Evolutionary conservation across 1,140 invertebrate species (phyloP).

Genomic region (Ceratoteleas bidentatus): DNA sequence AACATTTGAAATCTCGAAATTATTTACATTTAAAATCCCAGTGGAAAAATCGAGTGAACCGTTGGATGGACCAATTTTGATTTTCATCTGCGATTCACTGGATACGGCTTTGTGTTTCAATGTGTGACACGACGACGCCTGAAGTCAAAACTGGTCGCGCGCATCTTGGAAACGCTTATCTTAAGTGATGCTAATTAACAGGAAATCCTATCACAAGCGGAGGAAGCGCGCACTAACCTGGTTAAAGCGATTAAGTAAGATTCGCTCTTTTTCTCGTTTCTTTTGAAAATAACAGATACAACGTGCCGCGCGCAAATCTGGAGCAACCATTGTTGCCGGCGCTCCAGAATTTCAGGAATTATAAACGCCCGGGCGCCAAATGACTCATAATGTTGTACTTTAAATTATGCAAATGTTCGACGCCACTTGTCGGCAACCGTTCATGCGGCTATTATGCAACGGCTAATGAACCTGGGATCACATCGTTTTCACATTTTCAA

Average conservation of each 20-base stretch:
- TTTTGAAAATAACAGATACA: slow-evolving; percentile 59
- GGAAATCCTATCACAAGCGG: slow-evolving; percentile 54
- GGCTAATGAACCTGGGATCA: slow-evolving; percentile 2
- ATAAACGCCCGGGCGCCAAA: slow-evolving; percentile 44
- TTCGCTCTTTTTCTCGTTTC: slow-evolving; percentile 58
- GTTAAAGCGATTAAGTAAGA: slow-evolving; percentile 61
- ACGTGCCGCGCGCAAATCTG: slow-evolving; percentile 50
- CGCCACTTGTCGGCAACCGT: slow-evolving; percentile 4
- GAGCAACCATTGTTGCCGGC: slow-evolving; percentile 49
- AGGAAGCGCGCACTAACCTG: slow-evolving; percentile 59
- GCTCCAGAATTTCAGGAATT: slow-evolving; percentile 59
- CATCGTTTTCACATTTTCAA: neutral
- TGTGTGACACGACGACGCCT: neutral
- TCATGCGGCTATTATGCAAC: slow-evolving; percentile 7
- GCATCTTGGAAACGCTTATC: slow-evolving; percentile 44
- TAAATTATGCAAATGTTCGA: slow-evolving; percentile 42
- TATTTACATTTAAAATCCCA: too few species aligned
- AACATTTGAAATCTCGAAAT: too few species aligned
- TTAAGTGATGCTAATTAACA: slow-evolving; percentile 62
- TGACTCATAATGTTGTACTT: slow-evolving; percentile 45
- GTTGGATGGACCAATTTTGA: too few species aligned
- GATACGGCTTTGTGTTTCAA: too few species aligned
- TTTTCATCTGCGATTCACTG: too few species aligned
- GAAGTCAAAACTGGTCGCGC: slow-evolving; percentile 33
- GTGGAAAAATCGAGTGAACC: too few species aligned